A percentile compares a stretch with the other conserved stretches of the same genome.
phyloP scores from a whole-genome alignment of 2,797 vertebrate genomes.

The Chaunax sp. region DNA sequence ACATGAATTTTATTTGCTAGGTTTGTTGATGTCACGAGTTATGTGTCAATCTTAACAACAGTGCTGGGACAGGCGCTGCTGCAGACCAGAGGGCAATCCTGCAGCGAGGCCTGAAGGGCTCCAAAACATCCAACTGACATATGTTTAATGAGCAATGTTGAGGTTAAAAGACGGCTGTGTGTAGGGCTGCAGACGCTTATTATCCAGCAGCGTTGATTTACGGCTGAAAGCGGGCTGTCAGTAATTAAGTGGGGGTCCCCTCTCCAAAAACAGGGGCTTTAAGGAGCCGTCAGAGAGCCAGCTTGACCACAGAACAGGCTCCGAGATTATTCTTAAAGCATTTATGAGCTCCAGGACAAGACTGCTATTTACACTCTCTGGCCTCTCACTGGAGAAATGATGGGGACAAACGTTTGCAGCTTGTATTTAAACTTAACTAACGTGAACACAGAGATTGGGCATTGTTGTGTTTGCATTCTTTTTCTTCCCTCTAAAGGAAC shows the following conservation, averaged over 20 bases:
- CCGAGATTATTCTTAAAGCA: slow-evolving; percentile 66
- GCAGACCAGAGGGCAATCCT: slow-evolving; percentile 68
- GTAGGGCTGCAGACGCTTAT: slow-evolving; percentile 77
- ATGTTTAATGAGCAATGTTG: slow-evolving; percentile 79
- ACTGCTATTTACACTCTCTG: slow-evolving; percentile 59
- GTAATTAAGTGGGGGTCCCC: slow-evolving; percentile 81
- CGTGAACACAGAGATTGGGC: slow-evolving; percentile 22
- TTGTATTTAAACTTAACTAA: slow-evolving; percentile 43
- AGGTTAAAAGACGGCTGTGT: slow-evolving; percentile 81
- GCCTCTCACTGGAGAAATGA: slow-evolving; percentile 24
- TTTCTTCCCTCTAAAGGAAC: slow-evolving; percentile 54
- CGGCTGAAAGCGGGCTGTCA: slow-evolving; percentile 67
- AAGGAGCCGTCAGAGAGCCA: slow-evolving; percentile 73
- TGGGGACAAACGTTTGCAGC: slow-evolving; percentile 36
- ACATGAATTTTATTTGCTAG: slow-evolving; percentile 52
- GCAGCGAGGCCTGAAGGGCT: slow-evolving; percentile 70
- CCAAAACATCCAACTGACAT: slow-evolving; percentile 74
- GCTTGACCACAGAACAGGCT: slow-evolving; percentile 76
- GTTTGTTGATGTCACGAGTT: slow-evolving; percentile 54
- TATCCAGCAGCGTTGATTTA: slow-evolving; percentile 80
- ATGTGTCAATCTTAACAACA: slow-evolving; percentile 60
- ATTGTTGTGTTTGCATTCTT: slow-evolving; percentile 39
- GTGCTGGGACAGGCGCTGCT: slow-evolving; percentile 54
- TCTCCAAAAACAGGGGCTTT: slow-evolving; percentile 66
- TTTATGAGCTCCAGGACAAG: slow-evolving; percentile 73